These are phyloP conservation scores for Ephydatia muelleri DNA, from an alignment of 37 sponge, comb jelly and placozoan genomes.

Conservation along the genomic window DNA sequence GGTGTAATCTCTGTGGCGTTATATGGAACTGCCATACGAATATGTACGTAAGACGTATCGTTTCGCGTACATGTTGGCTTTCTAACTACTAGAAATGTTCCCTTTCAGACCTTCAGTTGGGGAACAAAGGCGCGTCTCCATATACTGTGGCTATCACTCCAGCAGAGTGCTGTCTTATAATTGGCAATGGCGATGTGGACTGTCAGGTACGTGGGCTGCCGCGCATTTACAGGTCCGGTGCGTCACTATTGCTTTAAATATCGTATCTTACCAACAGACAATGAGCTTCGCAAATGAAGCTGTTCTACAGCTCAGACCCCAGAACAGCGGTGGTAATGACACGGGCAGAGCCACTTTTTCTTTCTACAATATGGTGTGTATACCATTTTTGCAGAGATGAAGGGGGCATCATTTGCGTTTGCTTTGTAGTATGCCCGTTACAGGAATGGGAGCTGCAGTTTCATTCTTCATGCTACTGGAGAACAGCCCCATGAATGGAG, in stretches of 20 bases:
- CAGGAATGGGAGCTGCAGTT: constrained; percentile 66
- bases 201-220: constrained; percentile 22
- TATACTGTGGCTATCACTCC: constrained; percentile 28
- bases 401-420: background rate
- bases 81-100: background rate
- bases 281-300: constrained; percentile 18
- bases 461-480: constrained; percentile 18
- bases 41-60: constrained; percentile 22
- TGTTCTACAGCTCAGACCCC: background rate
- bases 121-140: constrained; percentile 3
- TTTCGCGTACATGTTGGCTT: background rate
- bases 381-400: no score
- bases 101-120: constrained; percentile 26
- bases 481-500: background rate
- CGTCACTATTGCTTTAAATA: background rate
- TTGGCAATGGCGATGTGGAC: constrained; percentile 38
- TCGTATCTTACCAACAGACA: background rate
- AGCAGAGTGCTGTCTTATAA: constrained; percentile 29
- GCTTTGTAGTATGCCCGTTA: constrained; percentile 52
- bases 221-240: background rate
- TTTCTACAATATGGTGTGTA: constrained; percentile 34
- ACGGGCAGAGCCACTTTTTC: constrained; percentile 22
- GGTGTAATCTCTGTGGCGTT: constrained; percentile 8
- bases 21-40: constrained; percentile 24
- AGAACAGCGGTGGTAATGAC: background rate